Evolutionary conservation across 37 sponge, comb jelly and placozoan species (phyloP).

Genomic region (Crambe crambe): DNA sequence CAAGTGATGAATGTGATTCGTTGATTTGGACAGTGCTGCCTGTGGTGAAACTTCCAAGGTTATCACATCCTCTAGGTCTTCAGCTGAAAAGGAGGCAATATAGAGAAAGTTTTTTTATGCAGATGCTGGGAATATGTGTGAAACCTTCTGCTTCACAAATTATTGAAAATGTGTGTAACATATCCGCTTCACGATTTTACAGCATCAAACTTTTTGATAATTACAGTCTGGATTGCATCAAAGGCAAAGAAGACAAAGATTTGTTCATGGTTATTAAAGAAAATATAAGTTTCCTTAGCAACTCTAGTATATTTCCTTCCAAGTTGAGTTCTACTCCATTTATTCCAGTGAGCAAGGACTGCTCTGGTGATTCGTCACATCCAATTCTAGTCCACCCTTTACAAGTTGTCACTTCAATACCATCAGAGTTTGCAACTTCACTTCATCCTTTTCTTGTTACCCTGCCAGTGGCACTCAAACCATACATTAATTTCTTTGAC

Average conservation of each 20-base stretch:
- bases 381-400: too few species aligned
- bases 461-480: not conserved
- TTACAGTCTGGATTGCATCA: not conserved
- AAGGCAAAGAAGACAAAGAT: not conserved
- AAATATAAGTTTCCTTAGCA: not conserved
- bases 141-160: not conserved
- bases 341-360: slow-evolving; percentile 29
- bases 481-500: slow-evolving; percentile 5
- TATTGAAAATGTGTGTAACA: slow-evolving; percentile 24
- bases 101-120: too few species aligned
- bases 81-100: too few species aligned
- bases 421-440: not conserved
- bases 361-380: too few species aligned
- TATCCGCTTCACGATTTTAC: slow-evolving; percentile 9
- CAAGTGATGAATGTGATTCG: too few species aligned
- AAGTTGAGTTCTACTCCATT: not conserved
- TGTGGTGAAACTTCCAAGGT: too few species aligned
- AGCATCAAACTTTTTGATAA: slow-evolving; percentile 12
- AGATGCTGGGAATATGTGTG: not conserved
- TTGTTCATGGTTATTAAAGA: not conserved
- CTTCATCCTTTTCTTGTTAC: slow-evolving; percentile 2
- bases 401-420: too few species aligned
- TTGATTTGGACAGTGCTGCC: too few species aligned
- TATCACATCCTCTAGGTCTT: too few species aligned
- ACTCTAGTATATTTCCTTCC: not conserved